phyloP scores from a whole-genome alignment of 2,888 invertebrate genomes.

The Andrena camellia region DNA sequence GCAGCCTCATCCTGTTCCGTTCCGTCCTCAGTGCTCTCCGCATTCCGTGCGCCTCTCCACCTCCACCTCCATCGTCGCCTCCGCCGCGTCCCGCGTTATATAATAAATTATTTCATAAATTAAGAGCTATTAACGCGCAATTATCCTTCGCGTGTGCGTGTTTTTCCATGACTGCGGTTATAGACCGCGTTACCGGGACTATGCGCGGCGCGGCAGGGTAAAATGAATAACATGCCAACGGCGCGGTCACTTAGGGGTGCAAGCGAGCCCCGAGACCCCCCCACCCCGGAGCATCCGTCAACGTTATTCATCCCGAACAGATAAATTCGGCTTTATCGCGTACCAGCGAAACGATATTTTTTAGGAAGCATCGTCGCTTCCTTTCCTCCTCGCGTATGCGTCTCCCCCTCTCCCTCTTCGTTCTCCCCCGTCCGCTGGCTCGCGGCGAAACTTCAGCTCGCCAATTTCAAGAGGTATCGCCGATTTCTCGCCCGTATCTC shows the following conservation, averaged over 20 bases:
- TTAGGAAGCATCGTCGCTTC: constrained; percentile 5
- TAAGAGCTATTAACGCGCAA: constrained; percentile 79
- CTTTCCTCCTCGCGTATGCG: constrained; percentile 5
- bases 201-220: constrained; percentile 44
- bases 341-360: constrained; percentile 37
- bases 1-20: not conserved
- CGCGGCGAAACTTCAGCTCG: not conserved
- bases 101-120: constrained; percentile 81
- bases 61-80: constrained; percentile 43
- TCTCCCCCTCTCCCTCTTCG: not conserved
- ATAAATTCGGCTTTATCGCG: constrained; percentile 59
- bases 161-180: constrained; percentile 77
- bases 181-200: constrained; percentile 69
- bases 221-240: constrained; percentile 63
- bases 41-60: constrained; percentile 27
- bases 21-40: constrained; percentile 40
- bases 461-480: not conserved
- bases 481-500: constrained; percentile 12
- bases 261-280: constrained; percentile 18
- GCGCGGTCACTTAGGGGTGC: constrained; percentile 63
- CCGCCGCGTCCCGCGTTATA: constrained; percentile 70
- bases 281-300: constrained; percentile 53
- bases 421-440: not conserved
- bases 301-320: constrained; percentile 57
- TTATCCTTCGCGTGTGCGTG: constrained; percentile 76